A percentile compares a stretch with the other conserved stretches of the same genome.
Evolutionary conservation across 2,113 vertebrate species (phyloP).

Genomic region (Dendrocopos noguchii): DNA sequence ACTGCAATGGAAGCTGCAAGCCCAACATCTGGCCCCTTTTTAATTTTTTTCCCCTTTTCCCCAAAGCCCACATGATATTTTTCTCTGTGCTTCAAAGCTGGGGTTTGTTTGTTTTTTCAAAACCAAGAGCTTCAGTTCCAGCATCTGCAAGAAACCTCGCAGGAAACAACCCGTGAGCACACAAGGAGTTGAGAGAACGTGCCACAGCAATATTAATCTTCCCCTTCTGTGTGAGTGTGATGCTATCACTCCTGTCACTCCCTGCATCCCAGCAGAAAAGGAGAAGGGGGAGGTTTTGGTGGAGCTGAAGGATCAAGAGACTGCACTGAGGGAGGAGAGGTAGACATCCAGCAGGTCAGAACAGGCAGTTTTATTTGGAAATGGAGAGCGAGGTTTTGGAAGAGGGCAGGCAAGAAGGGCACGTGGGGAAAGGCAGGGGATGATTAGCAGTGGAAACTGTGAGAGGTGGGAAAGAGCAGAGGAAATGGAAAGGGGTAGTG

Average conservation of each 20-base stretch:
- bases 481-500: not conserved
- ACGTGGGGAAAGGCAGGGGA: not conserved
- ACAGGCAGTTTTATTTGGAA: rapidly evolving
- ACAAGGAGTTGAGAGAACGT: not conserved
- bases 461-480: not conserved
- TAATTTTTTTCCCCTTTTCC: not conserved
- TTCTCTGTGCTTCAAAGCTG: constrained; percentile 7
- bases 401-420: not conserved
- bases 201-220: constrained; percentile 25
- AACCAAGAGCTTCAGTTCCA: constrained; percentile 15
- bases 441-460: rapidly evolving
- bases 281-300: not conserved
- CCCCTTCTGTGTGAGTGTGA: not conserved
- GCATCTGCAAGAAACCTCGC: not conserved
- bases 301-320: not conserved
- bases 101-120: constrained; percentile 43
- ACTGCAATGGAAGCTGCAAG: not conserved
- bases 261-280: not conserved
- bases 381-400: not conserved
- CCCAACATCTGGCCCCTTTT: not conserved
- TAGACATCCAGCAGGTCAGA: rapidly evolving
- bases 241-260: not conserved
- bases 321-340: not conserved
- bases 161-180: constrained; percentile 20
- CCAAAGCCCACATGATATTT: constrained; percentile 29